These are phyloP conservation scores for Leptogaster cylindrica DNA, from an alignment of 2,888 invertebrate genomes.

Conservation along the genomic window DNA sequence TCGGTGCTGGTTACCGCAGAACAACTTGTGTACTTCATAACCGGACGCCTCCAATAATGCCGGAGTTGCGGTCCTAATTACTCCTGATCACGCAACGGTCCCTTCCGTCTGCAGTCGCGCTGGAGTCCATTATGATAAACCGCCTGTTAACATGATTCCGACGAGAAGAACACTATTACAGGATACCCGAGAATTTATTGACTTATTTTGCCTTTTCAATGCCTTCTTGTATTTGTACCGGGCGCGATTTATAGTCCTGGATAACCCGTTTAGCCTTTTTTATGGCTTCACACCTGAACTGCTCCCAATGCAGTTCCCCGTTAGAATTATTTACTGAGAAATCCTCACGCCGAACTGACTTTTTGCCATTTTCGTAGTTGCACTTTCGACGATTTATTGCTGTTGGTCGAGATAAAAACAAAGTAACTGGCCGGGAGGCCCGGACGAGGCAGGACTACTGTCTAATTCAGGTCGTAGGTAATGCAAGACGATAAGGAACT, in stretches of 20 bases:
- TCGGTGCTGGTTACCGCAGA: background rate
- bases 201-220: conserved; percentile 46
- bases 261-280: conserved; percentile 41
- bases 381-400: conserved; percentile 43
- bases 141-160: conserved; percentile 48
- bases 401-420: conserved; percentile 38
- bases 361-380: conserved; percentile 35
- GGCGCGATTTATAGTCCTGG: conserved; percentile 39
- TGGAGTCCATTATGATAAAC: conserved; percentile 44
- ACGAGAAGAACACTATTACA: conserved; percentile 40
- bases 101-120: conserved; percentile 13
- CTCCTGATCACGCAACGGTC: conserved; percentile 41
- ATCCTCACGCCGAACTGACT: conserved; percentile 29
- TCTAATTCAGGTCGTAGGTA: conserved; percentile 5
- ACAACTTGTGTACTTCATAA: conserved; percentile 44
- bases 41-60: conserved; percentile 45
- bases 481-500: background rate
- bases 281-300: conserved; percentile 44
- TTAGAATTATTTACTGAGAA: conserved; percentile 43
- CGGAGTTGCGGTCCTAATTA: conserved; percentile 41
- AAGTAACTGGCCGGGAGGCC: conserved; percentile 17
- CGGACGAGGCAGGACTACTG: conserved; percentile 15
- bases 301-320: conserved; percentile 11
- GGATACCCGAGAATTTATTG: conserved; percentile 45
- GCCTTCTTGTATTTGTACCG: conserved; percentile 45